Percentiles rank a stretch among this genome's conserved stretches.
phyloP scores from a whole-genome alignment of 2,888 invertebrate genomes.

The Hypolimnas misippus region DNA sequence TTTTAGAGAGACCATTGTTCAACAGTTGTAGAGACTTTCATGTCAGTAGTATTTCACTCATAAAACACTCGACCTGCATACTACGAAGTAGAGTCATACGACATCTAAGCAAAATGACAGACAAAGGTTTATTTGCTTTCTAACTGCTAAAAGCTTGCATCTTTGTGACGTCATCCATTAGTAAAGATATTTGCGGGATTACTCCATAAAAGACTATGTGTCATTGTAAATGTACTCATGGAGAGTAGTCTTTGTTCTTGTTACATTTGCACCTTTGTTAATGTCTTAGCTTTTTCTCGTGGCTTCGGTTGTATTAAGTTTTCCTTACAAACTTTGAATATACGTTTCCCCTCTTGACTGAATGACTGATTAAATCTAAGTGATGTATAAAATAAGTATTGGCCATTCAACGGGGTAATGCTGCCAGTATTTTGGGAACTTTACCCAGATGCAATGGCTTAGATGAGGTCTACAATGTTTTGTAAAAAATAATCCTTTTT shows the following conservation, averaged over 20 bases:
- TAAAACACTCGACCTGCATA: background rate
- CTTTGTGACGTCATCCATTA: constrained; percentile 3
- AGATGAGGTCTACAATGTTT: no score
- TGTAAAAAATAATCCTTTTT: no score
- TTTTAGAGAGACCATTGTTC: background rate
- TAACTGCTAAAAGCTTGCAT: background rate
- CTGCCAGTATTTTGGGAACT: no score
- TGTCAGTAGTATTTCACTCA: background rate
- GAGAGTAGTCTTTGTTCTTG: background rate
- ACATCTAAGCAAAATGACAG: background rate
- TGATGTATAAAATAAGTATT: no score
- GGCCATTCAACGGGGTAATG: no score
- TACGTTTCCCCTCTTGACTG: no score
- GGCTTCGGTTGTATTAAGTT: no score
- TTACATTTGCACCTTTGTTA: no score
- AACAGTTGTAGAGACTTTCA: background rate
- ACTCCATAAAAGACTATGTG: background rate
- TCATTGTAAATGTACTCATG: background rate
- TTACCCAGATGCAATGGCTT: no score
- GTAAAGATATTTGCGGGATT: background rate
- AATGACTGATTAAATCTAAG: no score
- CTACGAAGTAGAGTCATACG: background rate
- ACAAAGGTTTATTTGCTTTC: constrained; percentile 1
- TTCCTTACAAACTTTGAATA: no score
- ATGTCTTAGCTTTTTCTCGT: no score